phyloP scores from a whole-genome alignment of 2,797 vertebrate genomes.

The Champsocephalus gunnari region DNA sequence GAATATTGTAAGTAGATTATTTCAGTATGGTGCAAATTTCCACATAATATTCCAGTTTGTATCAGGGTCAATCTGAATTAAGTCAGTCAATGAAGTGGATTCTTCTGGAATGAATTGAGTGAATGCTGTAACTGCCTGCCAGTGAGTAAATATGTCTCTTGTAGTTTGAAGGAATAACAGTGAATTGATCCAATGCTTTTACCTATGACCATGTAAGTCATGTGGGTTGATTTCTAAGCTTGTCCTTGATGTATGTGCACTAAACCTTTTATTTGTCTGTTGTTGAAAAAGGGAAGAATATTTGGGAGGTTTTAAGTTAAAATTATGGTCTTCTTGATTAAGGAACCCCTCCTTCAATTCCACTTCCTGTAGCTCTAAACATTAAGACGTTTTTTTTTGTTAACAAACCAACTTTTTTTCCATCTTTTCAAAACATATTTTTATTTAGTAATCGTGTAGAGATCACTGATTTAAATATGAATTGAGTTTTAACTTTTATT shows the following conservation, averaged over 20 bases:
- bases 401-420: background rate
- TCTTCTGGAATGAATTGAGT: conserved; percentile 30
- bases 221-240: conserved; percentile 14
- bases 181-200: conserved; percentile 15
- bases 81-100: background rate
- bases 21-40: conserved; percentile 39
- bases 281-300: background rate
- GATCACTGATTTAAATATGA: background rate
- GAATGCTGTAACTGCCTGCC: conserved; percentile 18
- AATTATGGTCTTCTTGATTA: conserved; percentile 9
- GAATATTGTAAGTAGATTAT: conserved; percentile 17
- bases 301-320: background rate
- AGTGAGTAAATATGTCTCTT: conserved; percentile 15
- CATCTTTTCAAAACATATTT: conserved; percentile 14
- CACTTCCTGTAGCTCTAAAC: conserved; percentile 1
- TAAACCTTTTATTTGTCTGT: conserved; percentile 34
- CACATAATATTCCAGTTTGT: conserved; percentile 18
- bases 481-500: conserved; percentile 1
- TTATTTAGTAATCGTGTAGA: background rate
- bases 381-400: background rate
- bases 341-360: conserved; percentile 36
- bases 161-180: conserved; percentile 16
- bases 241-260: conserved; percentile 15
- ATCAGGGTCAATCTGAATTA: conserved; percentile 14
- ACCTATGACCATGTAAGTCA: conserved; percentile 7